These are phyloP conservation scores for Plotosus lineatus DNA, from an alignment of 2,113 vertebrate genomes.

Conservation along the genomic window DNA sequence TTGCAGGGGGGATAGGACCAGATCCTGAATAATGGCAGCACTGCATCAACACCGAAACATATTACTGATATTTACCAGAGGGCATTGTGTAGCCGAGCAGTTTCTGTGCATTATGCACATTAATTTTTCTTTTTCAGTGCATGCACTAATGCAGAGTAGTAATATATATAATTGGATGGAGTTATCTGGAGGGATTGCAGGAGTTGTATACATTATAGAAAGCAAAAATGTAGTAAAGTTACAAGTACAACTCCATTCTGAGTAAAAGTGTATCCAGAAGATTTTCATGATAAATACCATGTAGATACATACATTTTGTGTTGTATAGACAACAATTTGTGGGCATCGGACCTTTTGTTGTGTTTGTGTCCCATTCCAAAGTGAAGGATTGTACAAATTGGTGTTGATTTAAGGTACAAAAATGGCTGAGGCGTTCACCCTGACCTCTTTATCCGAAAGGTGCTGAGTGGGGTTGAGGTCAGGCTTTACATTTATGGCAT, in stretches of 20 bases:
- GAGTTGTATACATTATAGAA: slow-evolving; percentile 6
- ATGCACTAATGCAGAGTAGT: slow-evolving; percentile 6
- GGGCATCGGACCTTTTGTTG: neutral
- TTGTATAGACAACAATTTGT: neutral
- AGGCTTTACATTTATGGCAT: too few relatives aligned
- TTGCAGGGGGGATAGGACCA: slow-evolving; percentile 18
- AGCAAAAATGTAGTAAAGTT: neutral
- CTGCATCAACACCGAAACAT: slow-evolving; percentile 39
- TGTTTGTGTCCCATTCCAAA: neutral
- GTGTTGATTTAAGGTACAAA: neutral
- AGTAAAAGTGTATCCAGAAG: neutral
- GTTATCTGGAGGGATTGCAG: neutral
- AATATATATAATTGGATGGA: slow-evolving; percentile 24
- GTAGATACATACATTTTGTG: neutral
- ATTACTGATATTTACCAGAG: slow-evolving; percentile 38
- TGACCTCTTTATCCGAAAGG: neutral
- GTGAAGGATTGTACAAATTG: neutral
- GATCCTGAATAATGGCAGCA: slow-evolving; percentile 38
- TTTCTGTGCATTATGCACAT: slow-evolving; percentile 32
- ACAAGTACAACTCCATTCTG: neutral
- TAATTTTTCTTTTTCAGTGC: slow-evolving; percentile 24
- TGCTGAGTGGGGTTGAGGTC: neutral
- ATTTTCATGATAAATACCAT: neutral
- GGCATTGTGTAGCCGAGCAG: slow-evolving; percentile 9
- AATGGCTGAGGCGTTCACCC: too few relatives aligned